Percentiles rank a stretch among this genome's conserved stretches.
phyloP scores from a whole-genome alignment of 2,888 invertebrate species.

The Theretra japonica region DNA sequence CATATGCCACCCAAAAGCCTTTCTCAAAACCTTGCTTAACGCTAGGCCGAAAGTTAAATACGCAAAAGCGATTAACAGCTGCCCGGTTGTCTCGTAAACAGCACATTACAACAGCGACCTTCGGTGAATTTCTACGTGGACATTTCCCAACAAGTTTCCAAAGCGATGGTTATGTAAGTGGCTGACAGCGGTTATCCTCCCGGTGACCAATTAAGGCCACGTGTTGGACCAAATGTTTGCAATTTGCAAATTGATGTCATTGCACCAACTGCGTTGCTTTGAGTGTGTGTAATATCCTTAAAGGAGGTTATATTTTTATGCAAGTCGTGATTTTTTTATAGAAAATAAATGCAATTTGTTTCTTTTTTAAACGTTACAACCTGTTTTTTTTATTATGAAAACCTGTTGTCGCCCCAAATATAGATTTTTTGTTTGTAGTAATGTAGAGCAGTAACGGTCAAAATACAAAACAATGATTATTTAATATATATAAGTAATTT shows the following conservation, averaged over 20 bases:
- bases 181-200: conserved; percentile 13
- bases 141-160: conserved; percentile 34
- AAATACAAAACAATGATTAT: neutral
- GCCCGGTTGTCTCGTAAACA: conserved; percentile 26
- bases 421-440: too few relatives aligned
- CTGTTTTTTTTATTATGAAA: too few relatives aligned
- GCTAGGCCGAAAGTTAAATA: conserved; percentile 16
- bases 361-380: too few relatives aligned
- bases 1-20: neutral
- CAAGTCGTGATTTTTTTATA: too few relatives aligned
- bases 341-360: too few relatives aligned
- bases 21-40: neutral
- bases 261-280: too few relatives aligned
- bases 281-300: too few relatives aligned
- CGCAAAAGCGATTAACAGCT: conserved; percentile 35
- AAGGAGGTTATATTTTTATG: neutral
- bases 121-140: conserved; percentile 48
- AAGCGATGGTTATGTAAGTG: conserved; percentile 32
- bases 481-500: neutral
- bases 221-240: conserved; percentile 20
- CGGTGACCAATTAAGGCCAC: conserved; percentile 28
- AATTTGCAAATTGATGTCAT: neutral
- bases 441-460: too few relatives aligned
- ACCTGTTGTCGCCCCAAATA: too few relatives aligned
- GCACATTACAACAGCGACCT: conserved; percentile 49